These are phyloP conservation scores for Caenorhabditis inopinata DNA, from an alignment of 1,140 invertebrate species.

Conservation along the genomic window DNA sequence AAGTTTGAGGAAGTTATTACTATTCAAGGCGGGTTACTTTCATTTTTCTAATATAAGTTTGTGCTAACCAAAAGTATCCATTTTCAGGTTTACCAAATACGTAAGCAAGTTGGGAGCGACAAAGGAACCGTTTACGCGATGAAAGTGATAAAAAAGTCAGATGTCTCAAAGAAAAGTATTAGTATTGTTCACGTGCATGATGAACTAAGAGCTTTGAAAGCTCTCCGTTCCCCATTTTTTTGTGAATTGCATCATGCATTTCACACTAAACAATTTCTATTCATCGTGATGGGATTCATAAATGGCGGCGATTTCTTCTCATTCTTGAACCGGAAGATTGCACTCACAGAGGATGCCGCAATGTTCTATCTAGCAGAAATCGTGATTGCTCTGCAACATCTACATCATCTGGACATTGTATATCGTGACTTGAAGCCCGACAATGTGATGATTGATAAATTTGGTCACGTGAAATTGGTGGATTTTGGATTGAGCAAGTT, in stretches of 20 bases:
- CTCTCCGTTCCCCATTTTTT: not conserved
- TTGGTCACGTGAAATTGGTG: not conserved
- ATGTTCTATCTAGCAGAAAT: not conserved
- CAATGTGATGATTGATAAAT: not conserved
- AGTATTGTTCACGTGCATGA: not conserved
- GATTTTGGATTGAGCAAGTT: not conserved
- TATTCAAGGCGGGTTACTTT: no score
- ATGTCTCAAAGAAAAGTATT: not conserved
- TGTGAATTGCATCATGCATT: not conserved
- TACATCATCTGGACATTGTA: not conserved
- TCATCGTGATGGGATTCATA: not conserved
- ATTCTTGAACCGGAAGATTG: no score
- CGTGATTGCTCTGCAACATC: not conserved
- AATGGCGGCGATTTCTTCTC: not conserved
- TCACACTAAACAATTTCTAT: not conserved
- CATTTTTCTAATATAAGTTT: no score
- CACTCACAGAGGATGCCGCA: not conserved
- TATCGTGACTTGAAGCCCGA: not conserved
- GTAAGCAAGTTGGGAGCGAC: no score
- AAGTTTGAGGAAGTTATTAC: no score
- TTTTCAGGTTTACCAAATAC: no score
- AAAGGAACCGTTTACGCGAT: not conserved
- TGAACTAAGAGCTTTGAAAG: not conserved
- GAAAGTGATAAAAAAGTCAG: not conserved
- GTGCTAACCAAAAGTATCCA: no score